These are phyloP conservation scores for Hypocryptadius cinnamomeus DNA, from an alignment of 2,113 vertebrate species.

Conservation along the genomic window DNA sequence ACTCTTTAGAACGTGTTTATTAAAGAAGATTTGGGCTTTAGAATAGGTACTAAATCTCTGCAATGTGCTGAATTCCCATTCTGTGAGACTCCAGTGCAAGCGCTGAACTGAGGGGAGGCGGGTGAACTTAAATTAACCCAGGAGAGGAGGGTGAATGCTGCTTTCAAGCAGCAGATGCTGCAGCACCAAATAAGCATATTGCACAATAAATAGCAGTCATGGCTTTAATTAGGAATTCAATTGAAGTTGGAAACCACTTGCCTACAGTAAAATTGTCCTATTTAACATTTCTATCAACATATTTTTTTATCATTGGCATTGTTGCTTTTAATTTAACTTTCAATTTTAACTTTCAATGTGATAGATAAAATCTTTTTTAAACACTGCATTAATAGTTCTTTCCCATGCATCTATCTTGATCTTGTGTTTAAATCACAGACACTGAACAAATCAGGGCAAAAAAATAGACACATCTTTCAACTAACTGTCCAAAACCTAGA, in stretches of 20 bases:
- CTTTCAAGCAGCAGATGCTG: slow-evolving; percentile 63
- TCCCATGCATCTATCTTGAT: neutral
- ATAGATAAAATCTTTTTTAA: slow-evolving; percentile 33
- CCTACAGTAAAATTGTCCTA: slow-evolving; percentile 71
- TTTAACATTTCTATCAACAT: slow-evolving; percentile 69
- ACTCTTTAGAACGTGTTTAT: neutral
- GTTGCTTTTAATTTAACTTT: slow-evolving; percentile 61
- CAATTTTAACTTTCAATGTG: slow-evolving; percentile 47
- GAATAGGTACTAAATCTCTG: slow-evolving; percentile 25
- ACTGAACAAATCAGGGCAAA: neutral
- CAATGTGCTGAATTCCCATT: slow-evolving; percentile 42
- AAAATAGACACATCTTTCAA: neutral
- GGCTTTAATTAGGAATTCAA: slow-evolving; percentile 72
- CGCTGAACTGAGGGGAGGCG: slow-evolving; percentile 47
- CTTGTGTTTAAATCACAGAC: neutral
- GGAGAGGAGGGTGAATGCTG: slow-evolving; percentile 60
- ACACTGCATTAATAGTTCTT: neutral
- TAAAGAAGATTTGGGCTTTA: slow-evolving; percentile 4
- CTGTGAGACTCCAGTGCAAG: slow-evolving; percentile 25
- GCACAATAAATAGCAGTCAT: slow-evolving; percentile 72
- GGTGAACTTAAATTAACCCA: slow-evolving; percentile 68
- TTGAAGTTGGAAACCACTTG: slow-evolving; percentile 68
- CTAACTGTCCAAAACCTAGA: neutral
- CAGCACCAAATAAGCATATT: slow-evolving; percentile 70
- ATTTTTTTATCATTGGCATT: slow-evolving; percentile 64